Base-by-base conservation (phyloP, 2,797 vertebrate species). In the Tapera naevia region DNA sequence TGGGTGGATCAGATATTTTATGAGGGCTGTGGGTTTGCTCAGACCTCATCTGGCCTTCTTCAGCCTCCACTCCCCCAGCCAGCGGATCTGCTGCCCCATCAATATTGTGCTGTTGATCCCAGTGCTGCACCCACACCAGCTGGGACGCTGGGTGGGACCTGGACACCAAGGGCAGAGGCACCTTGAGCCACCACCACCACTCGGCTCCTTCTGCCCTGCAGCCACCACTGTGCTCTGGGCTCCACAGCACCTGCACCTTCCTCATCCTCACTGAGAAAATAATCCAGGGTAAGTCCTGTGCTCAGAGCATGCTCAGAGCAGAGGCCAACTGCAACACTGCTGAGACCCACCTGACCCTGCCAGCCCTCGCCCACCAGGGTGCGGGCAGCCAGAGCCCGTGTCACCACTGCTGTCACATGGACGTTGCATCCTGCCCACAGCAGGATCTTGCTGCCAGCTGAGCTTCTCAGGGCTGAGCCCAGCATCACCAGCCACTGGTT, bases 201-300 rank as follows among this genome's bases (percentile, higher is more conserved):
- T 64, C 3, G 3, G 43, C n/a, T 64, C 32, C n/a, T 64, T 25
- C 33, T 32, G 78, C 50, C n/a, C 50, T 4, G 28, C 24, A 3
- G 5, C 24, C 3, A 4, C 17, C 2, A 5, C 65, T 16, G 23
- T 39, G 17, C 28, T 56, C 58, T 24, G 24, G 35, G 43, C 43
- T 61, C 21, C 25, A 27, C 1, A 0, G 27, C 48, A 23, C 35
- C 74, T 4, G 10, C 2, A 3, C 58, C 35, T 48, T 35, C 48
- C 48, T 33, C 43, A 25, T n/a, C 50, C 57, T 24, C 32, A 1
- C 50, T 23, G 9, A 5, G 25, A 16, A 27, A 13, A 27, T 3
- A 8, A 54, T 14, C 22, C 41, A 5, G 76, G 1, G 23, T 17
- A 0, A 1, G 33, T 10, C 56, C 4, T 0, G 7, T 2, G 3